These are phyloP conservation scores for Drosophila leonis DNA, from an alignment of 2,888 invertebrate species.

Conservation along the genomic window DNA sequence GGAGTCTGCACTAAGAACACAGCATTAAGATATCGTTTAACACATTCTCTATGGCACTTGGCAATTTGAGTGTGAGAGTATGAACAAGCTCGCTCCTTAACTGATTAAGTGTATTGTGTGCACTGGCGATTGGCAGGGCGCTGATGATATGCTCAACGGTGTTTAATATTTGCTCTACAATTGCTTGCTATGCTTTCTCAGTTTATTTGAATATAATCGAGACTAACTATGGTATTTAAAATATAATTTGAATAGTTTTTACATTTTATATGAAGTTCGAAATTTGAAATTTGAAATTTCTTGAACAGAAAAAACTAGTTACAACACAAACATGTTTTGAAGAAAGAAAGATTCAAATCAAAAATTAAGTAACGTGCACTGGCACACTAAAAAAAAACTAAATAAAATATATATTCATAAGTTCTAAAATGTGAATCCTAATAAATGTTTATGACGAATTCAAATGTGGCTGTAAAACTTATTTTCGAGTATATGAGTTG, in stretches of 20 bases:
- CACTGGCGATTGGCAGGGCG: conserved; percentile 37
- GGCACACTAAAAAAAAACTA: conserved; percentile 55
- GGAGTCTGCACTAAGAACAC: conserved; percentile 36
- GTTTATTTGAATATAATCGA: conserved; percentile 4
- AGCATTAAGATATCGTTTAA: conserved; percentile 10
- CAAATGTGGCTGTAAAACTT: conserved; percentile 47
- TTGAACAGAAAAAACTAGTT: conserved; percentile 31
- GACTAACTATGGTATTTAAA: background rate
- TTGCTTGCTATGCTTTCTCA: conserved; percentile 23
- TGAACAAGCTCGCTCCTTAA: conserved; percentile 13
- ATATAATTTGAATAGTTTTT: background rate
- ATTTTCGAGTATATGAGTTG: conserved; percentile 49
- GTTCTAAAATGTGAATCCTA: conserved; percentile 50
- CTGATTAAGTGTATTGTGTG: conserved; percentile 24
- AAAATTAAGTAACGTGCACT: conserved; percentile 61
- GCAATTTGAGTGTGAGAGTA: conserved; percentile 9
- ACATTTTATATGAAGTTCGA: conserved; percentile 2
- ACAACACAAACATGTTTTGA: conserved; percentile 41
- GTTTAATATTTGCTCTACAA: conserved; percentile 34
- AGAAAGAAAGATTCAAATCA: conserved; percentile 22
- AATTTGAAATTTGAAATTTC: conserved; percentile 5
- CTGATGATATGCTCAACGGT: conserved; percentile 36
- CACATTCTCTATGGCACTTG: conserved; percentile 1
- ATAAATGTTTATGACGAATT: conserved; percentile 48
- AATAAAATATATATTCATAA: conserved; percentile 5